Conservation (phyloP, 2,113 vertebrate genomes). For the Falcunculus frontatus region DNA sequence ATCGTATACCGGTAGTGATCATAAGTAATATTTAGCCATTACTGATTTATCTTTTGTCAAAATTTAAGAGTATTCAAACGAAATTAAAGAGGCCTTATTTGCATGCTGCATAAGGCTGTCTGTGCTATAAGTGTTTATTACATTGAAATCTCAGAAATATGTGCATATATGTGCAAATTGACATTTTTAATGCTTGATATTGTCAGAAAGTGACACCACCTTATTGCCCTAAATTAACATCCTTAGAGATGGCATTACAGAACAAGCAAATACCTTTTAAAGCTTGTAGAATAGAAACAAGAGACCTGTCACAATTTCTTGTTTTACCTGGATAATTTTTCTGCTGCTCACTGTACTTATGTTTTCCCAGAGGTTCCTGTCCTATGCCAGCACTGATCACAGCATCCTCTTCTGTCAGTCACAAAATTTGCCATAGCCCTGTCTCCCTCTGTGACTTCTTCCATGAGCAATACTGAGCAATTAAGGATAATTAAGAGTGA, state of each 20-base stretch:
- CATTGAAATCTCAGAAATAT: neutral
- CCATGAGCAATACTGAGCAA: neutral
- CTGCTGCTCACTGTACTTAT: neutral
- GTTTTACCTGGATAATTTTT: neutral
- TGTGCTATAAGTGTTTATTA: neutral
- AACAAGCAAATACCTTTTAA: neutral
- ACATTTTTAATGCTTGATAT: neutral
- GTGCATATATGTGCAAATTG: neutral
- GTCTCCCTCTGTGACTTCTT: neutral
- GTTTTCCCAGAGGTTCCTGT: accelerated
- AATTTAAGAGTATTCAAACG: neutral
- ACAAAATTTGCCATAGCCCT: neutral
- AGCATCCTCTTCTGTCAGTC: neutral
- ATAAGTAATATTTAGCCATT: neutral
- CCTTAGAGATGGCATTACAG: neutral
- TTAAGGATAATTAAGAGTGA: neutral
- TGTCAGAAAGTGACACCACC: neutral
- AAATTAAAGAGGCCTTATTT: neutral
- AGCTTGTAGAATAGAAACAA: neutral
- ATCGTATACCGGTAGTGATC: neutral
- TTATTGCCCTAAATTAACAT: neutral
- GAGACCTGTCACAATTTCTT: neutral
- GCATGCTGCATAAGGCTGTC: neutral
- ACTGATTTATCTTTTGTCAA: neutral
- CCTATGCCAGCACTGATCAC: neutral